Percentiles rank a stretch among this genome's conserved stretches.
Evolutionary conservation across 37 sponge, comb jelly and placozoan species (phyloP).

Genomic region (Halisarca cf. caerulea): DNA sequence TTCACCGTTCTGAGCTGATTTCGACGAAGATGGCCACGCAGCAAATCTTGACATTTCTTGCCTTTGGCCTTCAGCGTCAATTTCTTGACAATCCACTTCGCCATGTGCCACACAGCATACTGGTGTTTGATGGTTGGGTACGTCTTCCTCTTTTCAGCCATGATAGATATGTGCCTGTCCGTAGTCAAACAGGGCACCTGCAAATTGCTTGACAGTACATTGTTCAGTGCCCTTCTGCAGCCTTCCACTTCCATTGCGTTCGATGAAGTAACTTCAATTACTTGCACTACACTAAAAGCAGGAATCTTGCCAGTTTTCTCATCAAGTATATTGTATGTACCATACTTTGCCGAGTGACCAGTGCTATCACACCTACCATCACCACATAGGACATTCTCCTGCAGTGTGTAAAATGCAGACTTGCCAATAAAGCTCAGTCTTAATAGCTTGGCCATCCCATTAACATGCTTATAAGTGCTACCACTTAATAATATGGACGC

Average conservation of each 20-base stretch:
- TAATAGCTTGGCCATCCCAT: neutral
- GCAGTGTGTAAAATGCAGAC: neutral
- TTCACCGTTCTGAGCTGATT: neutral
- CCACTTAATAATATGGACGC: neutral
- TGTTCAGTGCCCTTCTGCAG: conserved; percentile 1
- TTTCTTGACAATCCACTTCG: neutral
- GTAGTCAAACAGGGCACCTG: too few species aligned
- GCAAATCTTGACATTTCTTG: neutral
- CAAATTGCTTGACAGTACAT: neutral
- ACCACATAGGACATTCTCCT: neutral
- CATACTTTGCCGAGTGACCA: conserved; percentile 3
- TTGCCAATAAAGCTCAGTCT: neutral
- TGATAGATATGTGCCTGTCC: neutral
- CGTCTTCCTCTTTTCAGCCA: neutral
- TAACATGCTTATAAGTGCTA: neutral
- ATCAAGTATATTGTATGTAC: neutral
- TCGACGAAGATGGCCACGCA: neutral
- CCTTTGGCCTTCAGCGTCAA: neutral
- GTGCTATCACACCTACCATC: neutral
- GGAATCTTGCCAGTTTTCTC: neutral
- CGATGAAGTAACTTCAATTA: neutral
- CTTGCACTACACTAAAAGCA: conserved; percentile 3
- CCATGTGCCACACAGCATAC: neutral
- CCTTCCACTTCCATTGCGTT: conserved; percentile 13
- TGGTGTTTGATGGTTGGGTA: neutral